Evolutionary conservation across 2,113 vertebrate species (phyloP), one percentile per base, ranked within the genome.

Genomic region (Myrmophylax atrothorax): DNA sequence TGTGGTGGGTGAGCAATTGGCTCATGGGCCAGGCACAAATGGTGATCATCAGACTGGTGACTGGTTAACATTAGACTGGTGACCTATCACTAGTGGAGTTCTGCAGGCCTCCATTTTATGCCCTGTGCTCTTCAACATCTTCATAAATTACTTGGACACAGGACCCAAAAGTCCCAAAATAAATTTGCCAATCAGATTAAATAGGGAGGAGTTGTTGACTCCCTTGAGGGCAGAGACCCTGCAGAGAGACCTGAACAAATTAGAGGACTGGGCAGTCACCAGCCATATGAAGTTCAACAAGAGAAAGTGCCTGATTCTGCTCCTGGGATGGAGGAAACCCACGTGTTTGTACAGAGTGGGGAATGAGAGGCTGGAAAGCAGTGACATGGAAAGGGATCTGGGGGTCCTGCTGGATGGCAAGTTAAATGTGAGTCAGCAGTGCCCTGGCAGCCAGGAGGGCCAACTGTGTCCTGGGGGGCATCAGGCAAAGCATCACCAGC

Each of bases 381-480:
- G 79, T 6, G 8, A 44, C 37, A 4, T 19, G 44, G 44, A 59
- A 50, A n/a, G 35, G 55, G 6, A 5, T 6, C 6, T 11, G 25
- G 37, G 31, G 6, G 2, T 14, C 12, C 78, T 82, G 64, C 14
- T 13, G 0, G 1, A 12, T 60, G 46, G 12, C 7, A 19, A 40
- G 29, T 4, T 42, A 55, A 59, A 40, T 23, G 1, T 7, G 29
- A 46, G 42, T 1, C 72, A 75, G 55, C 18, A 28, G 63, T 38
- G 63, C 42, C 52, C 66, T 60, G 66, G 66, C 66, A 82, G 80
- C 12, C 55, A 60, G 55, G 46, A 70, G 55, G 12, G 37, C 24
- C 55, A 50, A 0, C 1, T 0, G 0, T 28, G 29, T 40, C 44
- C 66, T 60, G 44, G 11, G 42, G 37, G 14, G 1, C 44, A 42